A percentile compares a stretch with the other conserved stretches of the same genome.
Evolutionary conservation across 1,140 invertebrate species (phyloP).

Genomic region (Callitettix versicolor): DNA sequence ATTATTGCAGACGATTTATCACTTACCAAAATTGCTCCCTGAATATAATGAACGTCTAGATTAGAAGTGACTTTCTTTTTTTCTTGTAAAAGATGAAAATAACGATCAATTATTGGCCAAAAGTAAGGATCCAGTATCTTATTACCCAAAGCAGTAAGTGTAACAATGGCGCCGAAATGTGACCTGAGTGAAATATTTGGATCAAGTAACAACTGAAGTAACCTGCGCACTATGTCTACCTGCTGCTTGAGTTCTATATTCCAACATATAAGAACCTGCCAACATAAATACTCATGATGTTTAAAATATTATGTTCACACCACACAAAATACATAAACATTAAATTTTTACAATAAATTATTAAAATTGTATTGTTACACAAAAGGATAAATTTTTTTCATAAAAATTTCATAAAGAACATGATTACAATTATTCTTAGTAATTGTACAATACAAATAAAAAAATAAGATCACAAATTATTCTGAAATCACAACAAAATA

Average conservation of each 20-base stretch:
- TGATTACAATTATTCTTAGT: too few species aligned
- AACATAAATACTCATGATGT: not conserved
- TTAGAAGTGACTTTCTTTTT: conserved; percentile 4
- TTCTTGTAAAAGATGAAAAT: conserved; percentile 14
- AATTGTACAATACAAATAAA: too few species aligned
- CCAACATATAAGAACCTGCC: conserved; percentile 21
- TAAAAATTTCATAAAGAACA: too few species aligned
- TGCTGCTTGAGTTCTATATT: conserved; percentile 22
- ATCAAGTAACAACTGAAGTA: conserved; percentile 19
- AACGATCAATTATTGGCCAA: conserved; percentile 22
- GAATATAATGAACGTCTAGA: conserved; percentile 15
- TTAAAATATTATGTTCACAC: too few species aligned
- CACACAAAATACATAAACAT: too few species aligned
- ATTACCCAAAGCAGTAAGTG: conserved; percentile 18
- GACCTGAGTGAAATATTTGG: conserved; percentile 17
- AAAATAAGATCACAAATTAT: too few species aligned
- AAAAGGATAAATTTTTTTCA: too few species aligned
- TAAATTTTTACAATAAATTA: too few species aligned
- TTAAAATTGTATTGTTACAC: too few species aligned
- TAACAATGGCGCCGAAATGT: conserved; percentile 21
- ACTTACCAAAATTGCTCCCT: conserved; percentile 18
- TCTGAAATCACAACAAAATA: too few species aligned
- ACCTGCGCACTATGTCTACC: conserved; percentile 18
- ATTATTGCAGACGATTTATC: too few species aligned
- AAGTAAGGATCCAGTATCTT: conserved; percentile 15